These are phyloP conservation scores for Mactromeris polynyma DNA, from an alignment of 2,888 invertebrate species.

Conservation along the genomic window DNA sequence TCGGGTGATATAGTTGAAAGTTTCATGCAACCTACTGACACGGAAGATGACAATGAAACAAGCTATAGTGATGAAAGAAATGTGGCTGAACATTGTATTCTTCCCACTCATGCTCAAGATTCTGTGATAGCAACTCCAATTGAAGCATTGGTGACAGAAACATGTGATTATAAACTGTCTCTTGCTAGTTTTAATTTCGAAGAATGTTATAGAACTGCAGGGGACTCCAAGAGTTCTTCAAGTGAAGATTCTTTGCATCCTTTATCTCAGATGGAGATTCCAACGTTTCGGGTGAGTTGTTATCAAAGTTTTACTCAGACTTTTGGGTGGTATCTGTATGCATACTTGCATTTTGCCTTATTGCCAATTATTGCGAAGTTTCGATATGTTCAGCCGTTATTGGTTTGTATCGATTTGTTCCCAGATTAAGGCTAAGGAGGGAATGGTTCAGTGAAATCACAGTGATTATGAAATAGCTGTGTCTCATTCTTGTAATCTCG, in stretches of 20 bases:
- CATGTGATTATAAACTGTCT: constrained; percentile 9
- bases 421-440: neutral
- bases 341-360: neutral
- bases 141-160: neutral
- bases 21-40: neutral
- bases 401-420: neutral
- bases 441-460: neutral
- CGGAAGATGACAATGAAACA: neutral
- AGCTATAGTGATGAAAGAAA: neutral
- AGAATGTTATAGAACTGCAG: neutral
- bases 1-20: neutral
- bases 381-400: constrained; percentile 1
- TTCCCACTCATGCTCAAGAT: neutral
- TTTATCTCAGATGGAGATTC: neutral
- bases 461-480: neutral
- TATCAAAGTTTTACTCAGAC: neutral
- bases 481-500: neutral
- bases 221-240: neutral
- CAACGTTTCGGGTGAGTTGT: constrained; percentile 1
- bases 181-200: constrained; percentile 9
- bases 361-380: neutral
- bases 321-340: neutral
- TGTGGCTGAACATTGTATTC: neutral
- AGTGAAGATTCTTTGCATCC: neutral
- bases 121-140: constrained; percentile 14